Conservation (phyloP, 2,113 vertebrate species). For the Colius striatus region DNA sequence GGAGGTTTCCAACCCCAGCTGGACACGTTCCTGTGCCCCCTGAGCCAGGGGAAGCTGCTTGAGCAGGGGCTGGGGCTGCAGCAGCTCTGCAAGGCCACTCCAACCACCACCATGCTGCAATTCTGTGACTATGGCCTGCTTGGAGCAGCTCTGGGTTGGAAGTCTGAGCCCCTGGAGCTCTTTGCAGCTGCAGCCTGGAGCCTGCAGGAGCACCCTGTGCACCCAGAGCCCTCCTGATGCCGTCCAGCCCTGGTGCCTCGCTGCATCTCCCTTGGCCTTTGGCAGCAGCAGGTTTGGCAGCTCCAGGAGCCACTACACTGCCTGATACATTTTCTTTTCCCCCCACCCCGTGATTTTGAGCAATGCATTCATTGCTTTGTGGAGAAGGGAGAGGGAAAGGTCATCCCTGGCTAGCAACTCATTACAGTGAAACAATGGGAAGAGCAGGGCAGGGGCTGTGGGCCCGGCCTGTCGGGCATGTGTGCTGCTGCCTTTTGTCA, state of each 20-base stretch:
- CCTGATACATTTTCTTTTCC: constrained; percentile 38
- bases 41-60: too few relatives aligned
- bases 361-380: constrained; percentile 32
- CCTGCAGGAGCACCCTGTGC: accelerated
- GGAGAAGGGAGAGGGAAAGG: constrained; percentile 47
- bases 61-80: too few relatives aligned
- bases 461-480: neutral
- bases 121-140: neutral
- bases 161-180: accelerated
- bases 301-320: neutral
- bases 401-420: constrained; percentile 43
- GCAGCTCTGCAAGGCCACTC: too few relatives aligned
- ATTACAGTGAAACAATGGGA: constrained; percentile 61
- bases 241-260: accelerated
- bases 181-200: neutral
- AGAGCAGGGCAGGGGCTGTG: constrained; percentile 28
- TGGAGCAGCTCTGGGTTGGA: neutral
- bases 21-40: too few relatives aligned
- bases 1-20: too few relatives aligned
- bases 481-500: constrained; percentile 27
- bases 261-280: neutral
- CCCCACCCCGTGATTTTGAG: neutral
- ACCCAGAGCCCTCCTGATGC: neutral
- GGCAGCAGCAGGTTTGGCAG: neutral
- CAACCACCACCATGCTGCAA: too few relatives aligned